A percentile compares a stretch with the other conserved stretches of the same genome.
Conservation (phyloP, 30 jellyfish, hydroid and myxozoan genomes). For the Aurelia sp. region DNA sequence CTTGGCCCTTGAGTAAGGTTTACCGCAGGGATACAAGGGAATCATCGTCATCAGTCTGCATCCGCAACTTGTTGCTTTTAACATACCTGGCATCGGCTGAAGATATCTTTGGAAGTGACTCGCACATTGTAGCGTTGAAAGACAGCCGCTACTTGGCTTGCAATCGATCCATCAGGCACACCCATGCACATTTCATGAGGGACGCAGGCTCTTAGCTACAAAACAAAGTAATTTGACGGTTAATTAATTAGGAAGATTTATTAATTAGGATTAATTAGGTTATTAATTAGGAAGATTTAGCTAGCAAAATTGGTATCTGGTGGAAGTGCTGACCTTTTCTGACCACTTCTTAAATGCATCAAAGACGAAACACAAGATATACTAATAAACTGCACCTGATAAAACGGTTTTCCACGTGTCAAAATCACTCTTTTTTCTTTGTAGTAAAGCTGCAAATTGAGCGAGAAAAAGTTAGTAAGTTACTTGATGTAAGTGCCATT, state of each 20-base stretch:
- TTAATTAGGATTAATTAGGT: no score
- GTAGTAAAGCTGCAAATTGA: slow-evolving; percentile 42
- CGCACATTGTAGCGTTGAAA: slow-evolving; percentile 64
- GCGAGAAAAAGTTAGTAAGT: no score
- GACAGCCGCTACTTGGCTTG: slow-evolving; percentile 62
- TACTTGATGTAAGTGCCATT: no score
- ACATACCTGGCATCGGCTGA: slow-evolving; percentile 87
- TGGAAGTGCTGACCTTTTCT: neutral
- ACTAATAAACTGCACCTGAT: slow-evolving; percentile 35
- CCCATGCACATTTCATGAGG: slow-evolving; percentile 80
- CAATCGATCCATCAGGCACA: slow-evolving; percentile 68
- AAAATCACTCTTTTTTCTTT: slow-evolving; percentile 69
- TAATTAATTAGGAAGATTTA: neutral
- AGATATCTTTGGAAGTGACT: slow-evolving; percentile 64
- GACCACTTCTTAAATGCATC: neutral
- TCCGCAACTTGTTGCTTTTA: no score
- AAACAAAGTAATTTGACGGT: neutral
- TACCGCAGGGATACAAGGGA: no score
- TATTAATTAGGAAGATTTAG: neutral
- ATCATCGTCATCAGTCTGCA: no score
- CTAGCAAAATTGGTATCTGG: neutral
- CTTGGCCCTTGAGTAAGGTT: no score
- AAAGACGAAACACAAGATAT: neutral
- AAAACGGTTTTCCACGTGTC: slow-evolving; percentile 83
- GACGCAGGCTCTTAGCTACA: slow-evolving; percentile 74